phyloP scores from a whole-genome alignment of 1,140 invertebrate genomes.

The Leptoteleia sp. region DNA sequence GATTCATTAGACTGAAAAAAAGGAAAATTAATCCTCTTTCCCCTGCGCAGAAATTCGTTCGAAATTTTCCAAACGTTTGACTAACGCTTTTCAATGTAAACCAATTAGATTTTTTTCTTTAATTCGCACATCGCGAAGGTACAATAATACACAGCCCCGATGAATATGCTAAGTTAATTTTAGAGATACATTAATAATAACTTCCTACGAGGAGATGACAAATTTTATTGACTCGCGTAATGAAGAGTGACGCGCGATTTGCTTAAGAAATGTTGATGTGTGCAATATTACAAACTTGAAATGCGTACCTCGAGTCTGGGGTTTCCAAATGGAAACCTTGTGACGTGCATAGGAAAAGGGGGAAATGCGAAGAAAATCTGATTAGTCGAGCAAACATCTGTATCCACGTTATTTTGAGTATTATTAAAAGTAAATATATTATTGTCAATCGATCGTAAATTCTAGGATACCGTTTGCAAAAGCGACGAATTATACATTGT shows the following conservation, averaged over 20 bases:
- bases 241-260: constrained; percentile 23
- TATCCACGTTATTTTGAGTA: too few species aligned
- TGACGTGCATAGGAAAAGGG: constrained; percentile 1
- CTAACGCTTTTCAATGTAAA: not conserved
- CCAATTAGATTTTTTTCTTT: constrained; percentile 3
- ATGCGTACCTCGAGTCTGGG: not conserved
- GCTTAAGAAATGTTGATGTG: not conserved
- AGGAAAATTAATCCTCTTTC: too few species aligned
- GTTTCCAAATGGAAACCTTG: constrained; percentile 10
- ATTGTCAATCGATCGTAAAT: too few species aligned
- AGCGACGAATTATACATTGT: too few species aligned
- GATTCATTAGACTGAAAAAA: too few species aligned
- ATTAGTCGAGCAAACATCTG: too few species aligned
- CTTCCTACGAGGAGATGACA: constrained; percentile 32
- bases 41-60: too few species aligned
- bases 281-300: constrained; percentile 3
- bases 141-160: not conserved
- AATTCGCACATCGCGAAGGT: not conserved
- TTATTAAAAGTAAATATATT: too few species aligned
- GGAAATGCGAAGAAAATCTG: not conserved
- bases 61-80: too few species aligned
- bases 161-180: constrained; percentile 16
- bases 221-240: constrained; percentile 23
- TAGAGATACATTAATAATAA: constrained; percentile 21
- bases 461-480: too few species aligned